These are phyloP conservation scores for Cyclophora punctaria DNA, from an alignment of 2,888 invertebrate genomes.

Conservation along the genomic window DNA sequence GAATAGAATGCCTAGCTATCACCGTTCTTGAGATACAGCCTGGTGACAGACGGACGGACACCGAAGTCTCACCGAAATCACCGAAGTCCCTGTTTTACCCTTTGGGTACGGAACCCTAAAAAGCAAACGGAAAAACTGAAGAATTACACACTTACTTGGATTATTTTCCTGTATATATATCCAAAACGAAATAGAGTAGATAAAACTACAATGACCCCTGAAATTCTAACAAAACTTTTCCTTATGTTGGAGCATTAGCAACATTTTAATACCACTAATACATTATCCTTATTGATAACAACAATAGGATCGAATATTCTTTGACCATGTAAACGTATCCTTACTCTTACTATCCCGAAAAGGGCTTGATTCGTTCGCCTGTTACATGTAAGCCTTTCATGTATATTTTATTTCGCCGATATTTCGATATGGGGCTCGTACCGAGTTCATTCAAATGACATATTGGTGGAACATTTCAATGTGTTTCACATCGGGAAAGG, in stretches of 20 bases:
- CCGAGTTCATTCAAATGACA: constrained; percentile 66
- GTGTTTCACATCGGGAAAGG: constrained; percentile 49
- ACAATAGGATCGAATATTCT: constrained; percentile 53
- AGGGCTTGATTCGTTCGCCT: constrained; percentile 44
- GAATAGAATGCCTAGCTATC: too few relatives aligned
- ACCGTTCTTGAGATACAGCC: too few relatives aligned
- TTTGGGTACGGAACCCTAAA: too few relatives aligned
- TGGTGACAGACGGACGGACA: too few relatives aligned
- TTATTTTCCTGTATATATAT: neutral
- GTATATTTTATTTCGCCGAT: constrained; percentile 62
- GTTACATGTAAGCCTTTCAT: constrained; percentile 67
- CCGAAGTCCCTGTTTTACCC: too few relatives aligned
- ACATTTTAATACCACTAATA: constrained; percentile 66
- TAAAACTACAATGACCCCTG: constrained; percentile 12
- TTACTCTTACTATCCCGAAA: constrained; percentile 47
- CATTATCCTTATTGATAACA: constrained; percentile 60
- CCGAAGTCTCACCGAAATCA: too few relatives aligned
- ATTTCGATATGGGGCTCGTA: constrained; percentile 60
- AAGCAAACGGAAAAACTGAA: too few relatives aligned
- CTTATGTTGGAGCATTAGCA: constrained; percentile 34
- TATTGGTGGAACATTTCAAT: constrained; percentile 62
- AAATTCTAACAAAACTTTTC: constrained; percentile 15
- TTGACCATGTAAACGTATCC: constrained; percentile 60
- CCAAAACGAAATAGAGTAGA: neutral
- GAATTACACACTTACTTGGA: constrained; percentile 5